These are phyloP conservation scores for rat (Rattus norvegicus) DNA, from an alignment of 2,113 vertebrate species.

Conservation along the genomic window DNA sequence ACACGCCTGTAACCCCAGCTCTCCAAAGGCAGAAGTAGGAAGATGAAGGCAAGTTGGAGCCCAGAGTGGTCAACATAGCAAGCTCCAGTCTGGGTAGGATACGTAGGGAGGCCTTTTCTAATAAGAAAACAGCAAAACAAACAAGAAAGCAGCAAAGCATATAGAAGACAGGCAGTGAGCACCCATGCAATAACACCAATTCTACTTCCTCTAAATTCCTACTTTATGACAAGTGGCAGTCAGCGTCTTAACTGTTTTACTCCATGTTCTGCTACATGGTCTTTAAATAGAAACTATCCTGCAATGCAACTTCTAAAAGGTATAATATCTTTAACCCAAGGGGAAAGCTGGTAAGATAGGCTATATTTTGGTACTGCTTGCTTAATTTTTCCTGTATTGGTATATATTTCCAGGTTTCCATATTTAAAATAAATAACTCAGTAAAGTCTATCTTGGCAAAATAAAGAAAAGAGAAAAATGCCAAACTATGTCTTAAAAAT, in stretches of 20 bases:
- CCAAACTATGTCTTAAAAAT: constrained; percentile 55
- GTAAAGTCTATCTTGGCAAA: neutral
- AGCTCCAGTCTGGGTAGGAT: neutral
- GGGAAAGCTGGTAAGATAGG: constrained; percentile 12
- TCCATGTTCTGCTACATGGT: neutral
- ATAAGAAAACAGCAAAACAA: neutral
- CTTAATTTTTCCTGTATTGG: constrained; percentile 17
- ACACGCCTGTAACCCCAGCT: neutral
- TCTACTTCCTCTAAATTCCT: neutral
- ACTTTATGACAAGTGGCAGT: constrained; percentile 33
- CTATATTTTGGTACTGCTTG: constrained; percentile 11
- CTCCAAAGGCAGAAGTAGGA: neutral
- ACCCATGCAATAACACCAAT: neutral
- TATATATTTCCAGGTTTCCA: neutral
- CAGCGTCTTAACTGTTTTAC: constrained; percentile 5
- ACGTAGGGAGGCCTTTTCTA: neutral
- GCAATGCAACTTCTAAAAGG: neutral
- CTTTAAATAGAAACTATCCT: constrained; percentile 32
- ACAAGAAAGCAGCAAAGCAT: neutral
- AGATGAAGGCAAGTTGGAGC: neutral
- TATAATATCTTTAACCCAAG: constrained; percentile 46
- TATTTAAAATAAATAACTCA: constrained; percentile 58
- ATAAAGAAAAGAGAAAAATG: neutral
- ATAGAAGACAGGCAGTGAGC: constrained; percentile 8
- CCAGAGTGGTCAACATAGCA: neutral